Evolutionary conservation across 2,797 vertebrate genomes (phyloP).

Genomic region (Gymnothorax reevesii): DNA sequence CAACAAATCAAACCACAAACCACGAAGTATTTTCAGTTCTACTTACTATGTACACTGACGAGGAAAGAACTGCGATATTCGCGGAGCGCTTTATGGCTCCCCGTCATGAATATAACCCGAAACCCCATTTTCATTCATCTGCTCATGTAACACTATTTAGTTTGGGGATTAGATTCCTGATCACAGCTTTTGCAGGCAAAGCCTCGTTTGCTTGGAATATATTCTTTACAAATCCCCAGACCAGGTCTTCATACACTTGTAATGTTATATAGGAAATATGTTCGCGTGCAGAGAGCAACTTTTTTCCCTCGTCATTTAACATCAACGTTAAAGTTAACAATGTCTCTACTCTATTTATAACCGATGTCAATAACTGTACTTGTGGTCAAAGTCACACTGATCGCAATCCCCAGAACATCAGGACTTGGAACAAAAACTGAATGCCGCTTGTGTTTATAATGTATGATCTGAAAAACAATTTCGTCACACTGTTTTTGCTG

Average conservation of each 20-base stretch:
- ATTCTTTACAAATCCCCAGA: not conserved
- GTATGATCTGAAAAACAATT: not conserved
- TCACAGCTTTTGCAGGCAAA: not conserved
- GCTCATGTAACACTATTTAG: not conserved
- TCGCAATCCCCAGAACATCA: not conserved
- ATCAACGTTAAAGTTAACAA: not conserved
- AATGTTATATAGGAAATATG: not conserved
- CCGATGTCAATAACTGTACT: not conserved
- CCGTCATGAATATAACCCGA: not conserved
- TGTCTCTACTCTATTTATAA: too few species aligned
- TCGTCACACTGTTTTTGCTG: not conserved
- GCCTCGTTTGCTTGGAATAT: not conserved
- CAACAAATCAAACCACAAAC: too few species aligned
- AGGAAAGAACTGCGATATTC: not conserved
- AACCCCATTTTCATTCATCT: not conserved
- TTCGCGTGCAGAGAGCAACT: not conserved
- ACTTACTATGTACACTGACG: not conserved
- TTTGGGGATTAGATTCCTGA: not conserved
- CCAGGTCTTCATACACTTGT: not conserved
- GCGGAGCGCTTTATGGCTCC: not conserved
- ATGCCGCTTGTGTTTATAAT: not conserved
- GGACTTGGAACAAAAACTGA: not conserved
- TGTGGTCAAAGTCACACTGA: not conserved
- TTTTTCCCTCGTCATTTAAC: not conserved
- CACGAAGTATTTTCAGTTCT: not conserved